Conservation (phyloP, 1,140 invertebrate genomes). For the Lasioglossum baleicum region DNA sequence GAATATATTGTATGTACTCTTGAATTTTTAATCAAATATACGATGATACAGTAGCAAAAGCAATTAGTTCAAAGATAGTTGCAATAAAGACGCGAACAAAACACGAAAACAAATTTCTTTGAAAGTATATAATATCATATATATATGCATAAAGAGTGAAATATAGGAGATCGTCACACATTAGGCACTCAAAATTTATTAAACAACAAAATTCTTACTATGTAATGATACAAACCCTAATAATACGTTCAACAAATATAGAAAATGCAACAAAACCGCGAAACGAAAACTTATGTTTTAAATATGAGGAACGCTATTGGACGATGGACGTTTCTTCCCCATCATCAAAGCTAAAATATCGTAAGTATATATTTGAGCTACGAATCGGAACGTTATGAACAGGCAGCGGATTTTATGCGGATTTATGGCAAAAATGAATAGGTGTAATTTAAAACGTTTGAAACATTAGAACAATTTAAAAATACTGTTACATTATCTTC, state of each 20-base stretch:
- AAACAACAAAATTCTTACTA: slow-evolving; percentile 16
- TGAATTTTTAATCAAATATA: no score
- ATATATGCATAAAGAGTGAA: not conserved
- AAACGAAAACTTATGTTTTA: not conserved
- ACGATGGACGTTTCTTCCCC: not conserved
- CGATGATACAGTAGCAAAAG: no score
- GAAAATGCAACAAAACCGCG: not conserved
- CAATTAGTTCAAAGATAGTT: no score
- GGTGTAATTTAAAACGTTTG: no score
- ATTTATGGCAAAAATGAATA: no score
- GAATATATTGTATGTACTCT: no score
- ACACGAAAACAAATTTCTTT: no score
- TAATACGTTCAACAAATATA: slow-evolving; percentile 9
- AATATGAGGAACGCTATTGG: slow-evolving; percentile 13
- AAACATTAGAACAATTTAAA: no score
- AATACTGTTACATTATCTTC: no score
- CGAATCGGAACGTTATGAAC: not conserved
- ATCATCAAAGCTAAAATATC: slow-evolving; percentile 4
- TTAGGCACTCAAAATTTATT: slow-evolving; percentile 44
- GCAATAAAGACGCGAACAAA: no score
- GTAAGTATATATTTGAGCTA: not conserved
- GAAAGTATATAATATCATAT: no score
- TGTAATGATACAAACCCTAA: slow-evolving; percentile 25
- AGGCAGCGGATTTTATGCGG: no score
- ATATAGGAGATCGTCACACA: not conserved